Evolutionary conservation across 2,797 vertebrate species (phyloP), one percentile per base, ranked within the genome.

Genomic region (Crax fasciolata): DNA sequence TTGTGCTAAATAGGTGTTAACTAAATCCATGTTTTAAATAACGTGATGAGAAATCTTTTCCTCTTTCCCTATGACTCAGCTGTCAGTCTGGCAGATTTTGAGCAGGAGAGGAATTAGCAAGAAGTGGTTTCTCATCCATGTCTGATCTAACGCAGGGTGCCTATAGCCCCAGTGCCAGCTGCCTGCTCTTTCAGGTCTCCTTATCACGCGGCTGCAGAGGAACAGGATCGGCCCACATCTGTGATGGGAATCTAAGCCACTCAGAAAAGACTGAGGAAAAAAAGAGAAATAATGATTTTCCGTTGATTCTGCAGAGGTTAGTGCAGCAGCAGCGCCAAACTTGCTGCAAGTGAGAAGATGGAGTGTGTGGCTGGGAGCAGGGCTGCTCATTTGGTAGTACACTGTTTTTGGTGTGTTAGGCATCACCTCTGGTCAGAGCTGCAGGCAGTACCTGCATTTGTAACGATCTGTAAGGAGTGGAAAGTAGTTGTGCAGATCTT

Each of bases 31-130:
- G 80, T 87, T 91, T 93, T 92, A 95, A 97, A 94, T 94, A 94
- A 52, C 78, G 65, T 21, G 11, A 2, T 48, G 81, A 12, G 79
- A 84, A 90, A 80, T 77, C 52, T 91, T 35, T 92, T 96, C 72
- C 49, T 89, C 84, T 93, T 96, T 94, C 72, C 89, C 65, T 87
- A 3, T 96, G 92, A 95, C 81, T 92, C 90, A 95, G 65, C 72
- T 94, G 94, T 94, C 75, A 72, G 72, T 74, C 67, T 94, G 63
- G 19, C 87, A 49, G 65, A 13, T 30, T 85, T 84, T 90, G 44
- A 70, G 51, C 81, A 86, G 43, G 32, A 82, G 77, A 84, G 24
- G 21, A 63, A 6, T 59, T 87, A 32, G 39, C 59, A 84, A 80
- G 35, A 87, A 49, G 27, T 27, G 6, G 19, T 74, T 89, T 84